Evolutionary conservation across 1,140 invertebrate genomes (phyloP).

Genomic region (Pseudomyrmex concolor): DNA sequence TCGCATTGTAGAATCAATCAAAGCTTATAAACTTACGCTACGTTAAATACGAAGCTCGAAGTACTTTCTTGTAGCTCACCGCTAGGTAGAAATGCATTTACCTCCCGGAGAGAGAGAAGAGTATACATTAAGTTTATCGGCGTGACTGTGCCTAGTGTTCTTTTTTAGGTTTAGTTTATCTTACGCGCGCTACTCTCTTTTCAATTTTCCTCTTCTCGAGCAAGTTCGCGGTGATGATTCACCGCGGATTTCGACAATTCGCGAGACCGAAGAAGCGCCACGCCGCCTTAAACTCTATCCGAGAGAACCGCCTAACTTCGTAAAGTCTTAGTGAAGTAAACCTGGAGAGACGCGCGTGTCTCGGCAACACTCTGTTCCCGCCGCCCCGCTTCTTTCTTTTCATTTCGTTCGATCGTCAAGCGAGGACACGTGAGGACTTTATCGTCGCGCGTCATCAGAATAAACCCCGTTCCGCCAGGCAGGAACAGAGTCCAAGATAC

Average conservation of each 20-base stretch:
- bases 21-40: conserved; percentile 48
- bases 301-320: conserved; percentile 1
- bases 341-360: background rate
- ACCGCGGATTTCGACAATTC: too few species aligned
- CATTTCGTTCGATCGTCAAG: too few species aligned
- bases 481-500: too few species aligned
- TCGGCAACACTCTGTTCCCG: background rate
- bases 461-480: too few species aligned
- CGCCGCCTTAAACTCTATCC: conserved; percentile 4
- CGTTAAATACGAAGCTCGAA: conserved; percentile 44
- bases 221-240: too few species aligned
- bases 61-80: conserved; percentile 34
- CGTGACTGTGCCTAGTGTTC: background rate
- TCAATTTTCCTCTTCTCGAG: too few species aligned
- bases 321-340: conserved; percentile 34
- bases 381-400: conserved; percentile 1
- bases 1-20: conserved; percentile 2
- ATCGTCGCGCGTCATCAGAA: too few species aligned
- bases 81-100: conserved; percentile 44
- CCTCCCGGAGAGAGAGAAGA: background rate
- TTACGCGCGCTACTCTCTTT: background rate
- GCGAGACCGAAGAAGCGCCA: background rate
- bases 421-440: too few species aligned
- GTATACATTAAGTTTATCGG: background rate
- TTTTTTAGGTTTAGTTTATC: background rate